Conservation (phyloP, 2,888 invertebrate species). For the Anoncus sp. region DNA sequence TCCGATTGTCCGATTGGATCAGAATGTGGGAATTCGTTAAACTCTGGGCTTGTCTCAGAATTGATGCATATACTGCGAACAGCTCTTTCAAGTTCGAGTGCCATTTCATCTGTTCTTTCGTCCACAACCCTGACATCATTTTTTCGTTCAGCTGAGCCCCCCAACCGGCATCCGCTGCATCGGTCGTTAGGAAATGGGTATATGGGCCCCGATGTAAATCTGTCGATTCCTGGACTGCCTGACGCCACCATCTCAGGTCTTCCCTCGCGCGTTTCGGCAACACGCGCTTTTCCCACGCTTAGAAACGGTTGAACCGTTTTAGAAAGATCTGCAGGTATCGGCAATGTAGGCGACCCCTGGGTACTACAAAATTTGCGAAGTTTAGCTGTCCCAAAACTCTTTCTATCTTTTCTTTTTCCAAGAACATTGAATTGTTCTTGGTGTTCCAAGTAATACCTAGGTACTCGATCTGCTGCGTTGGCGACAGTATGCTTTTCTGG, state of each 20-base stretch:
- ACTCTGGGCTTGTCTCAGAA: slow-evolving; percentile 31
- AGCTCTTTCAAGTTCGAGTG: slow-evolving; percentile 65
- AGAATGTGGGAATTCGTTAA: slow-evolving; percentile 45
- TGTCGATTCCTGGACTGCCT: slow-evolving; percentile 23
- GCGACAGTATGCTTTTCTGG: slow-evolving; percentile 52
- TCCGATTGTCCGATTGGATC: slow-evolving; percentile 48
- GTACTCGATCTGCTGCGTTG: slow-evolving; percentile 59
- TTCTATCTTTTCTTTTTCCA: slow-evolving; percentile 34
- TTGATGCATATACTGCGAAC: slow-evolving; percentile 50
- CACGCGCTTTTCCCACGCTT: slow-evolving; percentile 15
- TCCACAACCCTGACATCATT: slow-evolving; percentile 51
- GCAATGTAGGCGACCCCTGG: slow-evolving; percentile 64
- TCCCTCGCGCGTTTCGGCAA: background rate
- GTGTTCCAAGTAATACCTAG: slow-evolving; percentile 62
- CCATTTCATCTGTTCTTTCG: slow-evolving; percentile 38
- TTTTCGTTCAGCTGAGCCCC: slow-evolving; percentile 49
- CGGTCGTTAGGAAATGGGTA: slow-evolving; percentile 55
- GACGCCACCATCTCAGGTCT: slow-evolving; percentile 62
- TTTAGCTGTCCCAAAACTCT: slow-evolving; percentile 59
- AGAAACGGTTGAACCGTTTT: slow-evolving; percentile 50
- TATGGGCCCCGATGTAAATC: slow-evolving; percentile 53
- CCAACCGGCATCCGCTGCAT: slow-evolving; percentile 57
- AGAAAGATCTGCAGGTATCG: slow-evolving; percentile 62
- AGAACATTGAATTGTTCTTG: slow-evolving; percentile 11
- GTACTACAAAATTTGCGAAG: slow-evolving; percentile 62